Base-by-base conservation (phyloP, 2,888 invertebrate genomes). In the Antheraea yamamai region DNA sequence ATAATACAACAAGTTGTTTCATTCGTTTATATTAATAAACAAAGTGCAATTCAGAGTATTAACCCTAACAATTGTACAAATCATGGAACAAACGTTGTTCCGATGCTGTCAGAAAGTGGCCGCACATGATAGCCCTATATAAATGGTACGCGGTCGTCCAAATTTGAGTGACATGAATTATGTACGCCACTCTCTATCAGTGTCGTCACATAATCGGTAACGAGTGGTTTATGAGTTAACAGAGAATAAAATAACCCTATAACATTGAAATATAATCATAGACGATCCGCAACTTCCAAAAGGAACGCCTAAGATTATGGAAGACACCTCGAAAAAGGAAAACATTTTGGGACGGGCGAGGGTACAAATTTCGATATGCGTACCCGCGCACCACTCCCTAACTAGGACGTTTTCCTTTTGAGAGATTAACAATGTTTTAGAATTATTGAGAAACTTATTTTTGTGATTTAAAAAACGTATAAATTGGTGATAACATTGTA, bases 11-110 rank as follows among this genome's bases (percentile, higher is more conserved):
- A 75, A 72, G 75, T 85, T 85, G 84, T 91, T 93, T 94, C 91
- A 93, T 94, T 95, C 92, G 92, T 95, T 95, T 95, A 95, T 95
- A 95, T 95, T 94, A 94, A 94, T 95, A 95, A 95, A 95, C 92
- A 95, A 95, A 94, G 91, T 95, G 95, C 95, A 95, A 95, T 95
- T 94, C 95, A 95, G 95, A 95, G 92, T 88, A 89, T 94, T 94
- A 94, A 91, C 92, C 92, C 91, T 94, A 94, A 94, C 93, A 93
- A 94, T 94, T 94, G 93, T 94, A 94, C 93, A 94, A 93, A 92
- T 93, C 82, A 90, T 87, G 85, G 88, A 91, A 92, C 91, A 86
- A 88, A 85, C 86, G 82, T 83, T 85, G 89, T 90, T 91, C 91
- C 89, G 84, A 87, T 85, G 80, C 83, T 85, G 88, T 85, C 88